phyloP scores from a whole-genome alignment of 2,797 vertebrate genomes.

The Cryptoprocta ferox region DNA sequence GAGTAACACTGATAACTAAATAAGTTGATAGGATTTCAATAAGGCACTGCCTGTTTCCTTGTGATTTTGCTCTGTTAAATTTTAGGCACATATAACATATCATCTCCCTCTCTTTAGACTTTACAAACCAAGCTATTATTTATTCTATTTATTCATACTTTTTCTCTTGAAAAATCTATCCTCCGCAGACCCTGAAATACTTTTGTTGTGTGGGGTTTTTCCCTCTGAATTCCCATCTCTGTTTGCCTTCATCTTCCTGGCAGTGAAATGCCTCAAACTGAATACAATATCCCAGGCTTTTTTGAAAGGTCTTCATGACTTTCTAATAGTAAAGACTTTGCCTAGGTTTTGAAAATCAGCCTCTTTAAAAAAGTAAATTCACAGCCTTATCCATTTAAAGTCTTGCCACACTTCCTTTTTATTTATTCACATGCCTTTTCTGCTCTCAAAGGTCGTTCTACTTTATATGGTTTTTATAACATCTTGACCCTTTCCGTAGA shows the following conservation, averaged over 20 bases:
- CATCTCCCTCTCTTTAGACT: conserved; percentile 37
- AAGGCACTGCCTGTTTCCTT: background rate
- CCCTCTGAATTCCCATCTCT: conserved; percentile 57
- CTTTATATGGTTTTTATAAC: background rate
- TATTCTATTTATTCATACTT: conserved; percentile 68
- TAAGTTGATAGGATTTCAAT: background rate
- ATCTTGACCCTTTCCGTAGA: background rate
- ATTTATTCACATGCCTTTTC: background rate
- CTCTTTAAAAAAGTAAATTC: conserved; percentile 56
- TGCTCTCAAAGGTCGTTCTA: background rate
- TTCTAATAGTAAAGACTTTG: conserved; percentile 47
- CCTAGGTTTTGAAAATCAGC: conserved; percentile 56
- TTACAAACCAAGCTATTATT: conserved; percentile 49
- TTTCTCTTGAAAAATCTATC: conserved; percentile 66
- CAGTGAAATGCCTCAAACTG: conserved; percentile 67
- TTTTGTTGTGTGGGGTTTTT: background rate
- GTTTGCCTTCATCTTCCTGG: conserved; percentile 62
- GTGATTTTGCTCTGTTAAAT: background rate
- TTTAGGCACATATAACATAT: background rate
- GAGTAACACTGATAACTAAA: background rate
- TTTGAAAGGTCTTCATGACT: conserved; percentile 44
- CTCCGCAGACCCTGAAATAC: conserved; percentile 39
- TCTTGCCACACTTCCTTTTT: background rate
- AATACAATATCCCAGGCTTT: conserved; percentile 57
- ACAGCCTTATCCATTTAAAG: conserved; percentile 1